Evolutionary conservation across 2,113 vertebrate species (phyloP), one percentile per base, ranked within the genome.

Genomic region (Podiceps cristatus): DNA sequence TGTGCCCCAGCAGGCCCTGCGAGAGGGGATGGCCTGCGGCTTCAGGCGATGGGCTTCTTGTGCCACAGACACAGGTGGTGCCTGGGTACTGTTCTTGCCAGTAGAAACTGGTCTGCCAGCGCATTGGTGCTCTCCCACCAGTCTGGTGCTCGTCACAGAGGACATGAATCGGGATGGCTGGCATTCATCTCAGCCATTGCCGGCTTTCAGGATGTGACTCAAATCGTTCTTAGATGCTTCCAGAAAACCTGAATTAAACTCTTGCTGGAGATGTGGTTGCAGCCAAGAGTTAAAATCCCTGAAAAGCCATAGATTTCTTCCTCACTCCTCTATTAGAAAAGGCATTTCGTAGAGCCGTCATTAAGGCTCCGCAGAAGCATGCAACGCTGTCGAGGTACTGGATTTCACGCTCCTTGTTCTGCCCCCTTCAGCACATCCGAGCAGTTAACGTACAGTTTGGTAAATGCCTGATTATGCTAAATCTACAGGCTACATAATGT

Each of bases 121-220:
- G 44, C 55, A 29, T 59, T 6, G 29, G 24, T 37, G 1, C 25
- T n/a, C 24, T 83, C 18, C 52, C 8, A 23, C 19, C 63, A 53
- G 25, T 45, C n/a, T 7, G 1, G 19, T 33, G 53, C 45, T 56
- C 1, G 0, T 50, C 53, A 24, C 55, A 3, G 5, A 19, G 50
- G 42, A 27, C 2, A 1, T 49, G 44, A 62, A 24, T 14, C 1
- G 5, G 47, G 42, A 8, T 56, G 1, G 1, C n/a, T 77, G 73
- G 33, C 20, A 9, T 3, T 27, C 35, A 33, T 31, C 68, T 80
- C 25, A 3, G 55, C 73, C 63, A 3, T 23, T 35, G 31, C 28
- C 76, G 56, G 11, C 63, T 55, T 60, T 66, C 22, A 45, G 58
- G 73, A 19, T 56, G 35, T 52, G 37, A 33, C 82, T 90, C 66